Base-by-base conservation (phyloP, 35 echinoderm and acorn worm species). In the Heliocidaris erythrogramma region DNA sequence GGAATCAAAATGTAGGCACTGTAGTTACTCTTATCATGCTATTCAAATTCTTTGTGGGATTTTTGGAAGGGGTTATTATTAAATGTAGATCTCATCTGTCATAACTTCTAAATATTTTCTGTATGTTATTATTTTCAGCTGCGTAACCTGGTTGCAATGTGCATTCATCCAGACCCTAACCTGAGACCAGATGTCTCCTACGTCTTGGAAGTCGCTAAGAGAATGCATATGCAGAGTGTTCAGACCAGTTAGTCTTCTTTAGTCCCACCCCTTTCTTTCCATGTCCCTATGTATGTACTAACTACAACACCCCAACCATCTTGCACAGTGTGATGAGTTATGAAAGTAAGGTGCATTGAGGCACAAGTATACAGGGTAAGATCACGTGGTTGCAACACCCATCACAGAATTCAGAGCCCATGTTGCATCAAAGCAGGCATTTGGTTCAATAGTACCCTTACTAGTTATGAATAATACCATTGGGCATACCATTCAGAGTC, bases 121-220 rank as follows among this genome's bases (percentile, higher is more conserved):
- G 35, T 42, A 42, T 42, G 35, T 42, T 89, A 89, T 42, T 13
- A 42, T 85, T 84, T 60, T 94, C 96, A 98, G 97, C 94, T 98
- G n/a, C 94, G 97, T 60, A 50, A 93, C 16, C 94, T 98, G 85
- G 97, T 98, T 18, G 47, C 93, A 85, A 94, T 95, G 94, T 98
- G 97, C 88, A 97, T 98, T 86, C 95, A 97, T 32, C 94, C 97
- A 17, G 92, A 98, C 94, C 97, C 97, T 2, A 90, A 95, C 35
- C 88, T 94, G 13, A 93, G 97, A 47, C 97, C 97, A 0, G 96
- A 96, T 61, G 95, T 98, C 5, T 91, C 90, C 5, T 94, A 96
- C 30, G 95, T 96, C 78, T 90, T 96, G 30, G 94, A 98, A 9
- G 85, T 97, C 35, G 97, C 97, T 2, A 50, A 84, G 56, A 59